Evolutionary conservation across 2,888 invertebrate species (phyloP), one percentile per base, ranked within the genome.

Genomic region (Ctenicera cuprea): DNA sequence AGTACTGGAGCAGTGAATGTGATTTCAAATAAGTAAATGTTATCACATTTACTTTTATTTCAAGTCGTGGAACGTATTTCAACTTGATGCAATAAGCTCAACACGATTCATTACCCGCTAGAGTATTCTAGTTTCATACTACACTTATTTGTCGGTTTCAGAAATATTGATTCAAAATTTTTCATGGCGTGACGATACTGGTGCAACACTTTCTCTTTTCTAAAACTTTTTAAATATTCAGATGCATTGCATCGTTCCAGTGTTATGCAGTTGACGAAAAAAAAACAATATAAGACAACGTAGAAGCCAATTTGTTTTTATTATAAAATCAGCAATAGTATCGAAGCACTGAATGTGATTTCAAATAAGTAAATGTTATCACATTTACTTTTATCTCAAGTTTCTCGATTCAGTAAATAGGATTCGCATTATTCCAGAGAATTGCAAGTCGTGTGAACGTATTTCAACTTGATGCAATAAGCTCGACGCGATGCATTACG

Each of bases 141-240:
- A n/a, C 3, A 59, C 38, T 59, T 20, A 59, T 59, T 52, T 59
- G 59, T 41, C 38, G 38, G 59, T 38, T 59, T 57, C 37, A 20
- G 59, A n/a, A 18, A 38, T 38, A 59, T 38, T 38, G 59, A 38
- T 59, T 8, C 59, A 59, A 38, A 59, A n/a, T n/a, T n/a, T n/a
- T n/a, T n/a, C n/a, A n/a, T n/a, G n/a, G n/a, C n/a, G n/a, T n/a
- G n/a, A n/a, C n/a, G n/a, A n/a, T n/a, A n/a, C n/a, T n/a, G n/a
- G n/a, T n/a, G n/a, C n/a, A n/a, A n/a, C n/a, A n/a, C n/a, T n/a
- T n/a, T n/a, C n/a, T n/a, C n/a, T n/a, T n/a, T n/a, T n/a, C n/a
- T n/a, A n/a, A n/a, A n/a, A n/a, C n/a, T n/a, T n/a, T n/a, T 2
- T 26, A 26, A 3, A 26, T 5, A 26, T 26, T 5, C 26, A 26